Evolutionary conservation across 2,113 vertebrate genomes (phyloP), one percentile per base, ranked within the genome.

Genomic region (Oncorhynchus gorbuscha): DNA sequence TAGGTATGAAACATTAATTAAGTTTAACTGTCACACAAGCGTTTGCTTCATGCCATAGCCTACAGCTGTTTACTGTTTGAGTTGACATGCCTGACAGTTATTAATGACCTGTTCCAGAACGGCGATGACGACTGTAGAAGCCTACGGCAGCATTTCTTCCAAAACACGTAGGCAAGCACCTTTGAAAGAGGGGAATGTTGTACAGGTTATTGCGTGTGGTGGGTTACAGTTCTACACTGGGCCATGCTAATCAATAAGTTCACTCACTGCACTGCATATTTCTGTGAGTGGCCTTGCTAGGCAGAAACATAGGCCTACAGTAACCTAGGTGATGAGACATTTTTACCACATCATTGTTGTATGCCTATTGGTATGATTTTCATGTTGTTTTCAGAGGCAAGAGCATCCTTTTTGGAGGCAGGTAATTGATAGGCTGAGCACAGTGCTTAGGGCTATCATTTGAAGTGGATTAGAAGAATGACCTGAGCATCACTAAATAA

Each of bases 41-140:
- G n/a, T 62, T 62, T 62, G 51, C 24, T 7, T 28, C 26, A 69
- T 26, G 32, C 66, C n/a, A 81, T 74, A 69, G 39, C 8, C 39
- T 9, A 45, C 67, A 80, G 30, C 66, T 2, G 83, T 87, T 88
- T 55, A 16, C 75, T 91, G 90, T 93, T 90, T 88, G 79, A 83
- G 77, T 79, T 76, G 9, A 90, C 90, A 76, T 65, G 1, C 39
- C 80, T 85, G 90, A 91, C 86, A 82, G 87, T 79, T 85, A 89
- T 90, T 92, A 92, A 92, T 94, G 87, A 88, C 87, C 80, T 82
- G 78, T 82, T 84, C 83, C 72, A 49, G 58, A 58, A 72, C 9
- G 78, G 67, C 64, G 58, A 58, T 61, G 71, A 69, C 13, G 79
- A 75, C 55, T 73, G 68, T 55, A 45, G 39, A 11, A 45, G 39